phyloP scores from a whole-genome alignment of 2,797 vertebrate species.

The Cuniculus paca region DNA sequence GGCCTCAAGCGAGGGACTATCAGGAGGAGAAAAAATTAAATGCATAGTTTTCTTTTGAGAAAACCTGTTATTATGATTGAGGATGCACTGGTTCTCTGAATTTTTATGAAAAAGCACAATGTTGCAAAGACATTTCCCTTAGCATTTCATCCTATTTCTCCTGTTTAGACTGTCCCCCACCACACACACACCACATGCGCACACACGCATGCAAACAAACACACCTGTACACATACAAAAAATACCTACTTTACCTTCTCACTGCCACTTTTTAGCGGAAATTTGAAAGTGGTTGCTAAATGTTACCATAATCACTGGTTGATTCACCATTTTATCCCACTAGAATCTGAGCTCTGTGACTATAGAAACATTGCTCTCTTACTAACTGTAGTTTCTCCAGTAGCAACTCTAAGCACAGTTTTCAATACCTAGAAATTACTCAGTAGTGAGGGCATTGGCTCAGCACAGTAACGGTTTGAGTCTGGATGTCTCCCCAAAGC shows the following conservation, averaged over 20 bases:
- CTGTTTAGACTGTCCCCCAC: background rate
- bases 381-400: background rate
- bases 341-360: background rate
- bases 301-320: background rate
- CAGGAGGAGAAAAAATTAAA: background rate
- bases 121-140: slow-evolving; percentile 37
- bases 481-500: too few relatives aligned
- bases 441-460: background rate
- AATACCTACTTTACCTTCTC: background rate
- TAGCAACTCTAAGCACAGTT: background rate
- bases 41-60: slow-evolving; percentile 22
- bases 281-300: slow-evolving; percentile 11
- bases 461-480: background rate
- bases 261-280: background rate
- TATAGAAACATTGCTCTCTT: background rate
- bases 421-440: background rate
- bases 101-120: slow-evolving; percentile 53
- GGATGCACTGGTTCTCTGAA: background rate
- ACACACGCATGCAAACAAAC: background rate
- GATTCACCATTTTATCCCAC: background rate
- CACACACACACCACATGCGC: too few relatives aligned
- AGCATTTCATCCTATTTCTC: slow-evolving; percentile 13
- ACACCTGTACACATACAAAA: background rate
- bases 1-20: background rate
- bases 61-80: background rate